These are phyloP conservation scores for Heliconius hermathena DNA, from an alignment of 1,140 invertebrate species.

Conservation along the genomic window DNA sequence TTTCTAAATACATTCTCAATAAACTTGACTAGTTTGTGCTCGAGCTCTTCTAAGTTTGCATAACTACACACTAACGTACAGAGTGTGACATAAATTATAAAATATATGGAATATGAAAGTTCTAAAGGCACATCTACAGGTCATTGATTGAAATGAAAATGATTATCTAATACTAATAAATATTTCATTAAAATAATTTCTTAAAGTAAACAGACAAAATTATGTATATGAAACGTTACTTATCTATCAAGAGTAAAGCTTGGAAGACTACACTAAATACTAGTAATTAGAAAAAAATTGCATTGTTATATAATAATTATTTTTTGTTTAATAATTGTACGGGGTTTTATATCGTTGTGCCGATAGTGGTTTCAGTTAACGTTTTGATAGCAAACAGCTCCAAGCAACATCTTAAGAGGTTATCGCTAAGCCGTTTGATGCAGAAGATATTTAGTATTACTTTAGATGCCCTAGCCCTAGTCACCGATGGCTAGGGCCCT, in stretches of 20 bases:
- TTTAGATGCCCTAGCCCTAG: no score
- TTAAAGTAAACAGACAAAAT: not conserved
- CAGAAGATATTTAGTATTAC: no score
- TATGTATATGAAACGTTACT: not conserved
- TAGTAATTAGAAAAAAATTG: not conserved
- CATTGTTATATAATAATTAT: not conserved
- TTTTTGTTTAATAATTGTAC: not conserved
- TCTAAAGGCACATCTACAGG: slow-evolving; percentile 37
- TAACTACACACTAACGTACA: not conserved
- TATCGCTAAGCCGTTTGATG: no score
- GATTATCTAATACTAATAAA: not conserved
- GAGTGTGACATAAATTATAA: not conserved
- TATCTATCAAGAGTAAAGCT: not conserved
- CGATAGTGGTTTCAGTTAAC: no score
- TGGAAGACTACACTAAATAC: not conserved
- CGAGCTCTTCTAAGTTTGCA: not conserved
- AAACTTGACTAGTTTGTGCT: slow-evolving; percentile 5
- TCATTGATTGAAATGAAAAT: not conserved
- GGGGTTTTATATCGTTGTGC: not conserved
- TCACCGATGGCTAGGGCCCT: no score
- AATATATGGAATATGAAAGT: slow-evolving; percentile 13
- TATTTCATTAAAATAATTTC: not conserved
- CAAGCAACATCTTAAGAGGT: no score
- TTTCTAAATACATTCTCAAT: not conserved
- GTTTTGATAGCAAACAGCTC: no score